Percentiles rank a stretch among this genome's conserved stretches.
Conservation (phyloP, 2,113 vertebrate species). For the Forbesichthys agassizii region DNA sequence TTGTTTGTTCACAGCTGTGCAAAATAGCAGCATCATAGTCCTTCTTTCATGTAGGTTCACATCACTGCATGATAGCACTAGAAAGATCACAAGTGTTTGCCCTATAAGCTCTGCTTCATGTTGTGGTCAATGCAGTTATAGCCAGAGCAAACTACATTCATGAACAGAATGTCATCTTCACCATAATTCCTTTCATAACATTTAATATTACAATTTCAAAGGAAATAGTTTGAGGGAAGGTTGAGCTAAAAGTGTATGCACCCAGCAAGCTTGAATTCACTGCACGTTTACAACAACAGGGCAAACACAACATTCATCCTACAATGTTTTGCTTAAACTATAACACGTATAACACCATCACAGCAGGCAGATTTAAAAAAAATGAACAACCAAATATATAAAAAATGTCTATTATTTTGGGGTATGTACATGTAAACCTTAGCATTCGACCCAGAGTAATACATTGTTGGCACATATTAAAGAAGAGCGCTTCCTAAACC, state of each 20-base stretch:
- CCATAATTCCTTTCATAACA: slow-evolving; percentile 6
- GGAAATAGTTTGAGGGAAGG: background rate
- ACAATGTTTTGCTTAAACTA: slow-evolving; percentile 33
- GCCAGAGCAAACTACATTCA: slow-evolving; percentile 45
- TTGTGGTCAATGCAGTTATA: slow-evolving; percentile 28
- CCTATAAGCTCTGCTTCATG: slow-evolving; percentile 38
- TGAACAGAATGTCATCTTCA: slow-evolving; percentile 41
- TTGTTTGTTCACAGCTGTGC: slow-evolving; percentile 68
- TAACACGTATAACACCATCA: slow-evolving; percentile 23
- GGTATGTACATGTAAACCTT: slow-evolving; percentile 68
- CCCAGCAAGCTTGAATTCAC: slow-evolving; percentile 15
- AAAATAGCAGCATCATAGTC: slow-evolving; percentile 69
- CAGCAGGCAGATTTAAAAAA: slow-evolving; percentile 33
- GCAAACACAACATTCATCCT: slow-evolving; percentile 27
- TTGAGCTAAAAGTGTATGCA: slow-evolving; percentile 6
- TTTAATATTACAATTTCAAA: slow-evolving; percentile 41
- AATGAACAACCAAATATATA: slow-evolving; percentile 25
- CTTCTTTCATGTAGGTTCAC: slow-evolving; percentile 55
- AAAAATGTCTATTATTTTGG: slow-evolving; percentile 10
- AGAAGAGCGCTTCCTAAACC: slow-evolving; percentile 43
- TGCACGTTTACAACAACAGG: slow-evolving; percentile 40
- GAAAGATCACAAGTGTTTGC: slow-evolving; percentile 20
- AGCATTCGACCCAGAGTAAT: slow-evolving; percentile 47
- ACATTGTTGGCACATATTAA: slow-evolving; percentile 82
- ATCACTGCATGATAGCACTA: slow-evolving; percentile 36